Evolutionary conservation across 2,888 invertebrate species (phyloP), one percentile per base, ranked within the genome.

Genomic region (Drosophila villosipedis): DNA sequence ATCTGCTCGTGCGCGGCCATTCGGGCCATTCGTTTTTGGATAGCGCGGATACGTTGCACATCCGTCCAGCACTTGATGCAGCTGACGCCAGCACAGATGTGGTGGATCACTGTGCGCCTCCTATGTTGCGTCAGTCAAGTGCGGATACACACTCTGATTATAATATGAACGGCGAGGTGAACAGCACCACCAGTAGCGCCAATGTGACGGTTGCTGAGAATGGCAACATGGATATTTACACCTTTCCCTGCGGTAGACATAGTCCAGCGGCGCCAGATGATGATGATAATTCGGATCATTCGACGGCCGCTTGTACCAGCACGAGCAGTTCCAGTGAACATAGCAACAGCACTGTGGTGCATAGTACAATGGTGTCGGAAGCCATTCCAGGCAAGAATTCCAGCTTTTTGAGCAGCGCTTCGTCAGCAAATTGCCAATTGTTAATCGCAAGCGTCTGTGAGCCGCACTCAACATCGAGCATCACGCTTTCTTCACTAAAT

Each of bases 321-420:
- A 92, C 91, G 3, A 92, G 92, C 72, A 93, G 92, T 77, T 92
- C 92, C 61, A 92, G 92, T 72, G 92, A 92, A 72, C 89, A 92
- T 57, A 92, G 92, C 79, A 92, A 92, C 63, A 92, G 91, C 76
- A 92, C 92, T 25, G 92, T 92, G 55, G 89, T 92, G 47, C 91
- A 90, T 68, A 91, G 92, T 80, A 89, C 92, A 19, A 90, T 89
- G 31, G 87, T 82, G 28, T 72, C 78, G 5, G 65, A 70, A 47
- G 57, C 61, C 39, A 60, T 50, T 31, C 50, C 58, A 83, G 85
- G 39, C n/a, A 58, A 33, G 7, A 16, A 53, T 22, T 70, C 37
- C 30, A 68, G 28, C n/a, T n/a, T 39, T n/a, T 28, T 57, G 30
- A 57, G 47, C 47, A 67, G 30, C 37, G 25, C 14, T 16, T 39